Evolutionary conservation across 2,888 invertebrate genomes (phyloP).

Genomic region (Sphinx pinastri): DNA sequence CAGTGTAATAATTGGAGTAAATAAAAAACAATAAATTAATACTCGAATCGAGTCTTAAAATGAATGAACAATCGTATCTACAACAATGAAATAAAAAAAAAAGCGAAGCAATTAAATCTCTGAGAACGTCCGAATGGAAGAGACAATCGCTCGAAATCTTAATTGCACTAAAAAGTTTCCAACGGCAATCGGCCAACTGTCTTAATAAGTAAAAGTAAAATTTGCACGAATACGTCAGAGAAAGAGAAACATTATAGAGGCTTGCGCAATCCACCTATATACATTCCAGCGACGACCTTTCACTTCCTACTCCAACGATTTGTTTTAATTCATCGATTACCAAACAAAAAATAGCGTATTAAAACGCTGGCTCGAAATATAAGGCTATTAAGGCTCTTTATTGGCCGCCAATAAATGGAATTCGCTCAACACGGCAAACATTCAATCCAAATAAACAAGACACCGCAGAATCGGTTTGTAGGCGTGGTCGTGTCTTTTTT

Average conservation of each 20-base stretch:
- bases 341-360: constrained; percentile 9
- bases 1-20: background rate
- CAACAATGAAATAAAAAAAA: background rate
- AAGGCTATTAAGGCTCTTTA: constrained; percentile 13
- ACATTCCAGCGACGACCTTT: constrained; percentile 27
- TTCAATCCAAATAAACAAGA: constrained; percentile 58
- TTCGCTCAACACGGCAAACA: constrained; percentile 29
- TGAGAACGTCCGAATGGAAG: constrained; percentile 24
- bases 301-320: constrained; percentile 28
- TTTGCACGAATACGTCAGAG: constrained; percentile 27
- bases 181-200: constrained; percentile 12
- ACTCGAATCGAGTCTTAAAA: too few relatives aligned
- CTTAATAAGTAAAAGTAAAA: constrained; percentile 29
- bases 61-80: background rate
- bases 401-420: constrained; percentile 20
- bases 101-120: background rate
- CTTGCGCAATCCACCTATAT: constrained; percentile 29
- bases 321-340: constrained; percentile 23
- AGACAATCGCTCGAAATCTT: constrained; percentile 1
- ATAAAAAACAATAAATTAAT: background rate
- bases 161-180: constrained; percentile 17
- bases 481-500: background rate
- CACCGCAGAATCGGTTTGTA: constrained; percentile 48
- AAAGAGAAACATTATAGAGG: constrained; percentile 28
- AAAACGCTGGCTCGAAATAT: constrained; percentile 10